Evolutionary conservation across 2,113 vertebrate genomes (phyloP).

Genomic region (Rhodinocichla rosea): DNA sequence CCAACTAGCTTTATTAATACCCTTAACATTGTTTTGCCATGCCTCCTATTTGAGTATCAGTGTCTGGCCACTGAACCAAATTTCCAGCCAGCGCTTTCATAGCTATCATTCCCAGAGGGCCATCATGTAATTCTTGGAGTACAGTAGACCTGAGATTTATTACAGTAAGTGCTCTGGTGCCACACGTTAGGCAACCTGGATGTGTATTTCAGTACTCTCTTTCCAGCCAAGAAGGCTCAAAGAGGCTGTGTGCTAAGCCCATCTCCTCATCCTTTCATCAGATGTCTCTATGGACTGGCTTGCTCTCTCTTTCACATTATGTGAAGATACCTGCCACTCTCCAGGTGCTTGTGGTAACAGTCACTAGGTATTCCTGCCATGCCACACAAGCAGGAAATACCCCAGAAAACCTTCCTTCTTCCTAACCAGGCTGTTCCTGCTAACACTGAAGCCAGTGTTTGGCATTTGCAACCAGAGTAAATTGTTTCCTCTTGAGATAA

Average conservation of each 20-base stretch:
- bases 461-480: background rate
- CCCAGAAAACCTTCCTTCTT: background rate
- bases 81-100: conserved; percentile 32
- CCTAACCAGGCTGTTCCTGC: background rate
- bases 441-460: background rate
- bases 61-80: conserved; percentile 13
- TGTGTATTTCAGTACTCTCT: background rate
- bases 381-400: background rate
- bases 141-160: conserved; percentile 51
- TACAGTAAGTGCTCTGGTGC: conserved; percentile 42
- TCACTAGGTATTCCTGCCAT: background rate
- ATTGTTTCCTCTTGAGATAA: conserved; percentile 52
- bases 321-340: background rate
- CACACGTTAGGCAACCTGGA: conserved; percentile 61
- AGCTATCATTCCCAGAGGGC: conserved; percentile 4
- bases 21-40: conserved; percentile 63
- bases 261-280: background rate
- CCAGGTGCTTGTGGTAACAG: background rate
- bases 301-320: background rate
- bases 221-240: background rate
- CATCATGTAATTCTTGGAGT: conserved; percentile 58
- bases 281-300: background rate
- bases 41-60: conserved; percentile 38
- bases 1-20: conserved; percentile 53
- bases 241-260: background rate